Evolutionary conservation across 2,797 vertebrate species (phyloP).

Genomic region (Amphiprion clarkii): DNA sequence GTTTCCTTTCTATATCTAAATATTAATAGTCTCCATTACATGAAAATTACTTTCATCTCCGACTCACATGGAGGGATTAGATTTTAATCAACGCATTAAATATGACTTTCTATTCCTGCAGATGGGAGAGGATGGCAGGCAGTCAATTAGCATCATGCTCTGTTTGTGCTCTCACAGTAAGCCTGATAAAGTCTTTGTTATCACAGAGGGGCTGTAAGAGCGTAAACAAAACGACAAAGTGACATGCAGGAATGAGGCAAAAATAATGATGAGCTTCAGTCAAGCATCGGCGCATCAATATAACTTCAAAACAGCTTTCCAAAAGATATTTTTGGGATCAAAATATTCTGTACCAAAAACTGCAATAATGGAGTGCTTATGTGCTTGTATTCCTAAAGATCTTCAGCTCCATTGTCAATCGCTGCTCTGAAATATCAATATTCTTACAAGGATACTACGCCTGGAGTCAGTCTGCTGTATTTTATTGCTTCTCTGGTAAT

Average conservation of each 20-base stretch:
- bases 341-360: conserved; percentile 2
- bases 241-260: conserved; percentile 33
- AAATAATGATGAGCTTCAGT: conserved; percentile 53
- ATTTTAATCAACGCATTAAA: conserved; percentile 85
- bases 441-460: conserved; percentile 5
- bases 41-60: conserved; percentile 83
- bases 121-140: conserved; percentile 70
- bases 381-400: conserved; percentile 17
- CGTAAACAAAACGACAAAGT: conserved; percentile 54
- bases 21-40: conserved; percentile 87
- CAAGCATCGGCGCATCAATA: conserved; percentile 34
- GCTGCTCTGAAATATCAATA: conserved; percentile 21
- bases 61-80: conserved; percentile 80
- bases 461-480: background rate
- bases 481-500: background rate
- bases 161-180: conserved; percentile 62
- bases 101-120: conserved; percentile 79
- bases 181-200: conserved; percentile 69
- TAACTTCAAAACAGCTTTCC: conserved; percentile 21
- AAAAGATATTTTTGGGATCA: background rate
- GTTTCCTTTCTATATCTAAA: conserved; percentile 79
- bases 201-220: conserved; percentile 44
- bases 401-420: conserved; percentile 10
- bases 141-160: conserved; percentile 72
- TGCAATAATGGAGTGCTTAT: conserved; percentile 16